phyloP scores from a whole-genome alignment of 2,113 vertebrate species.

The Phrynosoma blainvillii region DNA sequence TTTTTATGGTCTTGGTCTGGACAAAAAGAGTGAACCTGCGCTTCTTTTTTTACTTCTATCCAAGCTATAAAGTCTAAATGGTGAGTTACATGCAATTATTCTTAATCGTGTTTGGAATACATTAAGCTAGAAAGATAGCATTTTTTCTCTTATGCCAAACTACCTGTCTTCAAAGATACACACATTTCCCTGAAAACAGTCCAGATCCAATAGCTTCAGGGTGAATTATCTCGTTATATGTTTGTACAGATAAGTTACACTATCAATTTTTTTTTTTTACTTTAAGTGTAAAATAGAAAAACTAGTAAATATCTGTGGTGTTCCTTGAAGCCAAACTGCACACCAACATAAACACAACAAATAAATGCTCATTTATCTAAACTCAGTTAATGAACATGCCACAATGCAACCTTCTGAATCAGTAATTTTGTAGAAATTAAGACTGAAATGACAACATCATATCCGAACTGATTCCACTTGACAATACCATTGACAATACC shows the following conservation, averaged over 20 bases:
- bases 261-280: background rate
- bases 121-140: background rate
- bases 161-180: background rate
- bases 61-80: background rate
- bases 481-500: background rate
- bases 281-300: background rate
- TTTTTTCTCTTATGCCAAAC: background rate
- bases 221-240: background rate
- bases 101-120: background rate
- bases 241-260: background rate
- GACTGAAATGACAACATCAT: background rate
- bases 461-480: background rate
- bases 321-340: background rate
- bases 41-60: background rate
- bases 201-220: background rate
- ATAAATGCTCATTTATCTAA: background rate
- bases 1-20: background rate
- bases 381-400: no score
- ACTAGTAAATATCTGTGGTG: background rate
- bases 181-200: background rate
- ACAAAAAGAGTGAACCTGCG: background rate
- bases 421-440: background rate
- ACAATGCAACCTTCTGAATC: no score
- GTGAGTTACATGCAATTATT: background rate
- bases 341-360: background rate